Base-by-base conservation (phyloP, 1,140 invertebrate genomes). In the Limonius californicus region DNA sequence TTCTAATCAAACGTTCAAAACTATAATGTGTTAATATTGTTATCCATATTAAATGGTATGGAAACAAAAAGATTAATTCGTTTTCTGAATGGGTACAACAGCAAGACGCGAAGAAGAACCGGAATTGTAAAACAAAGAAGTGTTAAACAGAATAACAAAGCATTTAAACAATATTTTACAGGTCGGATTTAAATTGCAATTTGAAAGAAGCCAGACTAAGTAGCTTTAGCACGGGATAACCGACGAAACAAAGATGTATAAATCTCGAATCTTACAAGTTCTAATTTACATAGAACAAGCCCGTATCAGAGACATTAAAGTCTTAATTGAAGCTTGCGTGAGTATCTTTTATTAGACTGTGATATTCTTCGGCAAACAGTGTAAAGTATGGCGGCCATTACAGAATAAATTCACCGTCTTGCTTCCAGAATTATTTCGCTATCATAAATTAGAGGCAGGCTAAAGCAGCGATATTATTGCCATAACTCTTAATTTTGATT, bases 271-370 rank as follows among this genome's bases (percentile, higher is more conserved):
- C 45, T 21, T 50, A 50, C 45, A 50, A 18, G 45, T 50, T 50
- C 45, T 50, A 50, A 50, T 50, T 50, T 50, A 50, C 45, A 50
- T 50, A 50, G 45, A 19, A 50, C 45, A 50, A 50, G 45, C 45
- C 45, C 16, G 14, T 50, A 50, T 50, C 45, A 50, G 45, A 50
- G 16, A 50, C 16, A 50, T 50, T 50, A 50, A 50, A 18, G 16
- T 50, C 45, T 50, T 50, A 50, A 50, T 50, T 50, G 45, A 50
- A 50, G 20, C 16, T 50, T 50, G 45, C 45, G 45, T 50, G 45
- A 50, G 20, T 50, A 50, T 50, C 45, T 50, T 50, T 50, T 50
- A 50, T 50, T 50, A 50, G 45, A 18, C 45, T 50, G 16, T 21
- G 45, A 16, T 50, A 50, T 19, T 50, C 45, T 19, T 50, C 20